Percentiles rank a stretch among this genome's conserved stretches.
Evolutionary conservation across 2,797 vertebrate species (phyloP).

Genomic region (Sebastes vulpes): DNA sequence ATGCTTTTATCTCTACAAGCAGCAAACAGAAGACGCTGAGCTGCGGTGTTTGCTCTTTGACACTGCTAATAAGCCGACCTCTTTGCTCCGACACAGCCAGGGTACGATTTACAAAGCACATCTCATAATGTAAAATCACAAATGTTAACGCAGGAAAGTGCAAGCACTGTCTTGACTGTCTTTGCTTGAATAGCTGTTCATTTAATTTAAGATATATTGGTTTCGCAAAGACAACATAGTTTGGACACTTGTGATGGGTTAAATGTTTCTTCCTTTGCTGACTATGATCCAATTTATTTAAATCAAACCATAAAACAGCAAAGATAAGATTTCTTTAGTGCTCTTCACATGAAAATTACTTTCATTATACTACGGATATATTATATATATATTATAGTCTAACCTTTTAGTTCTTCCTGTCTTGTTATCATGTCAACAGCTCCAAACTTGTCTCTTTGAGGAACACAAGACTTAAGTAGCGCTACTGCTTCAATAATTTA

Average conservation of each 20-base stretch:
- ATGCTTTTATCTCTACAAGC: conserved; percentile 59
- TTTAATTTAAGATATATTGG: not conserved
- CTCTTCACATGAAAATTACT: not conserved
- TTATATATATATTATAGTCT: too few species aligned
- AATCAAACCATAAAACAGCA: not conserved
- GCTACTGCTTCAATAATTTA: conserved; percentile 54
- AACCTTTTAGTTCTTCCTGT: not conserved
- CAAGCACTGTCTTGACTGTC: not conserved
- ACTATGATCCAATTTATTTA: not conserved
- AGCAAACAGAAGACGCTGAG: conserved; percentile 26
- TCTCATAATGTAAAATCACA: not conserved
- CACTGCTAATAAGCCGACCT: conserved; percentile 38
- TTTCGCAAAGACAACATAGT: not conserved
- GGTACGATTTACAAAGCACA: not conserved
- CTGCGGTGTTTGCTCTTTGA: conserved; percentile 28
- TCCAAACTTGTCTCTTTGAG: conserved; percentile 8
- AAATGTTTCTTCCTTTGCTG: not conserved
- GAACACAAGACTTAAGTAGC: not conserved
- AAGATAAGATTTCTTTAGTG: not conserved
- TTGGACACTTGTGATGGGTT: not conserved
- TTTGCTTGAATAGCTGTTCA: not conserved
- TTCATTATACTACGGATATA: not conserved
- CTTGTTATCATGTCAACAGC: not conserved
- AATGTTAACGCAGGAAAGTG: not conserved
- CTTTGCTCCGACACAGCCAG: conserved; percentile 1